phyloP scores from a whole-genome alignment of 2,113 vertebrate species.

The Oenanthe melanoleuca region DNA sequence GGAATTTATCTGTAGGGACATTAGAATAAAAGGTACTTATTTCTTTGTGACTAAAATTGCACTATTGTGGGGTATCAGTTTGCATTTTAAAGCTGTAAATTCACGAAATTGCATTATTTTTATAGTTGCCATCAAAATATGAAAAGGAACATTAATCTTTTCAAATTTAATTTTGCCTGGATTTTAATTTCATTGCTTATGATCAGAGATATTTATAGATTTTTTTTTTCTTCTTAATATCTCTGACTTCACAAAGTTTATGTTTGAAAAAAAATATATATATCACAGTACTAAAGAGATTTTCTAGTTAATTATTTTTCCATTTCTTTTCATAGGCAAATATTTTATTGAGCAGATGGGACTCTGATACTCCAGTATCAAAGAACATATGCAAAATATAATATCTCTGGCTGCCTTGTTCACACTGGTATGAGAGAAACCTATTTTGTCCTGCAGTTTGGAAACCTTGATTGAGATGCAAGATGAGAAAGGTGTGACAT shows the following conservation, averaged over 20 bases:
- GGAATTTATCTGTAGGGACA: slow-evolving; percentile 20
- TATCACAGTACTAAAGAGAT: slow-evolving; percentile 51
- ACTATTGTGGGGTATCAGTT: slow-evolving; percentile 46
- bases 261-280: slow-evolving; percentile 56
- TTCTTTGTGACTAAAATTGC: slow-evolving; percentile 37
- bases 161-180: slow-evolving; percentile 67
- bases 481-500: neutral
- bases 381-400: neutral
- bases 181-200: slow-evolving; percentile 71
- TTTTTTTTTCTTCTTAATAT: slow-evolving; percentile 28
- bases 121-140: slow-evolving; percentile 70
- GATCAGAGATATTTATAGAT: slow-evolving; percentile 55
- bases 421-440: neutral
- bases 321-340: neutral
- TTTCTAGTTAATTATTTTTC: slow-evolving; percentile 59
- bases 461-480: neutral
- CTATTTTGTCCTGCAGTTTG: neutral
- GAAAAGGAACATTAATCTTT: slow-evolving; percentile 69
- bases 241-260: slow-evolving; percentile 63
- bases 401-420: neutral
- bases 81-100: slow-evolving; percentile 68
- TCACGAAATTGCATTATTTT: slow-evolving; percentile 66
- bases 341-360: neutral
- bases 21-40: slow-evolving; percentile 52
- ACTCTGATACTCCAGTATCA: neutral